These are phyloP conservation scores for Sardinella longiceps DNA, from an alignment of 2,797 vertebrate species.

Conservation along the genomic window DNA sequence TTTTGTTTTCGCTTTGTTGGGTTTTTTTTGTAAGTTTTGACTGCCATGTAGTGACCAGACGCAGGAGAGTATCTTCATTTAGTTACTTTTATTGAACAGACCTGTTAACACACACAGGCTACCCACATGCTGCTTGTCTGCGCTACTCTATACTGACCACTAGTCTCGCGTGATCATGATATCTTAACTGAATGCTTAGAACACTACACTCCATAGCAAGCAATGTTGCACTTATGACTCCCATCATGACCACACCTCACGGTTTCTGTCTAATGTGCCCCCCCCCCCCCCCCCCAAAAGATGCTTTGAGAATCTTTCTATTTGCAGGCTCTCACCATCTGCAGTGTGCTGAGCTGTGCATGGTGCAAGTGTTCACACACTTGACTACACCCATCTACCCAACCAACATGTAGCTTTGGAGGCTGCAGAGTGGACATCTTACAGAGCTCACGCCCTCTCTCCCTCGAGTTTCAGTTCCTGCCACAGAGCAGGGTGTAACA, in stretches of 20 bases:
- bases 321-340: background rate
- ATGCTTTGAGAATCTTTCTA: background rate
- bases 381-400: background rate
- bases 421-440: background rate
- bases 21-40: too few relatives aligned
- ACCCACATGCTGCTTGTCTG: too few relatives aligned
- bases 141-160: too few relatives aligned
- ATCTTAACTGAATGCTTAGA: too few relatives aligned
- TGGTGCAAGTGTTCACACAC: background rate
- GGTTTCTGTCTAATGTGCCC: background rate
- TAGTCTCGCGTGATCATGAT: too few relatives aligned
- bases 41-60: too few relatives aligned
- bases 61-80: too few relatives aligned
- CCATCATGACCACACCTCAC: background rate
- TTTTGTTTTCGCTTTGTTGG: too few relatives aligned
- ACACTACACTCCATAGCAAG: too few relatives aligned
- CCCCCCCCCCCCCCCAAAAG: background rate
- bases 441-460: background rate
- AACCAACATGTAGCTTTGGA: background rate
- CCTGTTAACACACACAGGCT: too few relatives aligned
- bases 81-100: too few relatives aligned
- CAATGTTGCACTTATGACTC: background rate
- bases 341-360: background rate
- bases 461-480: constrained; percentile 32
- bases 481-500: constrained; percentile 21